phyloP scores from a whole-genome alignment of 2,888 invertebrate species.

The Eupithecia subfuscata region DNA sequence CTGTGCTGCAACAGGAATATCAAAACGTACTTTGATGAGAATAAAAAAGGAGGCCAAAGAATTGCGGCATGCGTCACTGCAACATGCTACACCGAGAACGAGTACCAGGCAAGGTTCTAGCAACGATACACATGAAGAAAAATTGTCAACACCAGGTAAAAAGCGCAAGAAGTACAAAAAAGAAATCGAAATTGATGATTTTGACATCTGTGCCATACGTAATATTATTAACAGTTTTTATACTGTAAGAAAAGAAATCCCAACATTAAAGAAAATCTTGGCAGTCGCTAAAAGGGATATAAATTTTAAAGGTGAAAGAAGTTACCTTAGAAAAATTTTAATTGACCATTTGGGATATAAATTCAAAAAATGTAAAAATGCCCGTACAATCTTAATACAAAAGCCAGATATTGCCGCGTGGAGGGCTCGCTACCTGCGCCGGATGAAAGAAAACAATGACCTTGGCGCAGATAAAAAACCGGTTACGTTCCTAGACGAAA shows the following conservation, averaged over 20 bases:
- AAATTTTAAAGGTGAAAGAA: background rate
- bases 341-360: background rate
- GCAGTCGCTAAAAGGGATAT: background rate
- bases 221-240: no score
- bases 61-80: background rate
- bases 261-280: background rate
- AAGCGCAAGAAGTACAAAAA: no score
- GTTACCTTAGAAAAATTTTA: background rate
- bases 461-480: background rate
- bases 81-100: no score
- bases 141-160: no score
- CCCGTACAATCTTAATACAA: background rate
- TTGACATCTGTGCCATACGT: no score
- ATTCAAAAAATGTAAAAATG: background rate
- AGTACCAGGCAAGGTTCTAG: no score
- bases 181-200: no score
- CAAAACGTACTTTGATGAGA: slow-evolving; percentile 9
- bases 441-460: background rate
- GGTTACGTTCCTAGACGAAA: background rate
- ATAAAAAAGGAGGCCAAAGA: background rate
- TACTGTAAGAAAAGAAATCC: no score
- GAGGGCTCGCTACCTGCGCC: slow-evolving; percentile 5
- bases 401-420: background rate
- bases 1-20: slow-evolving; percentile 8
- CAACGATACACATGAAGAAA: no score